These are phyloP conservation scores for Monopis laevigella DNA, from an alignment of 2,888 invertebrate species.

Conservation along the genomic window DNA sequence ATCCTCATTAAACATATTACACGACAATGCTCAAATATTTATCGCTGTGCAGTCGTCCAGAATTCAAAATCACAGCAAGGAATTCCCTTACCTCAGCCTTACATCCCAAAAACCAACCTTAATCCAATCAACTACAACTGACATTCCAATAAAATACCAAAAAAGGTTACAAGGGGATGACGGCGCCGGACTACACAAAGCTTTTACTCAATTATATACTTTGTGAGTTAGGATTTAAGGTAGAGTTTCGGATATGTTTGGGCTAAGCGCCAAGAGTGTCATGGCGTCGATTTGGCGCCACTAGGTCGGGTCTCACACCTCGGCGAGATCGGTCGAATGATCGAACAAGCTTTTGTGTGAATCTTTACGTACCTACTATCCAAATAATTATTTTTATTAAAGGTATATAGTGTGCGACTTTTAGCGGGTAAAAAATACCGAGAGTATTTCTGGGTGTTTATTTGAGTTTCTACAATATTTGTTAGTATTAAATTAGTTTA, in stretches of 20 bases:
- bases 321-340: too few species aligned
- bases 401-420: too few species aligned
- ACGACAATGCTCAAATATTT: slow-evolving; percentile 8
- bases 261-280: slow-evolving; percentile 2
- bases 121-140: too few species aligned
- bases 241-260: neutral
- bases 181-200: neutral
- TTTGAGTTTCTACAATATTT: too few species aligned
- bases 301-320: neutral
- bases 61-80: slow-evolving; percentile 3
- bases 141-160: too few species aligned
- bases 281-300: slow-evolving; percentile 6
- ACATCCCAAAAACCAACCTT: neutral
- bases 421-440: too few species aligned
- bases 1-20: too few species aligned
- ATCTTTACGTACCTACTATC: too few species aligned
- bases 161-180: neutral
- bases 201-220: neutral
- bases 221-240: neutral
- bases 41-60: slow-evolving; percentile 4
- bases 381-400: too few species aligned
- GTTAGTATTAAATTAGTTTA: too few species aligned
- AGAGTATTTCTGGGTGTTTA: too few species aligned
- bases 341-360: too few species aligned
- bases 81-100: neutral